Base-by-base conservation (phyloP, 2,113 vertebrate genomes). In the Mesembrinibis cayennensis region DNA sequence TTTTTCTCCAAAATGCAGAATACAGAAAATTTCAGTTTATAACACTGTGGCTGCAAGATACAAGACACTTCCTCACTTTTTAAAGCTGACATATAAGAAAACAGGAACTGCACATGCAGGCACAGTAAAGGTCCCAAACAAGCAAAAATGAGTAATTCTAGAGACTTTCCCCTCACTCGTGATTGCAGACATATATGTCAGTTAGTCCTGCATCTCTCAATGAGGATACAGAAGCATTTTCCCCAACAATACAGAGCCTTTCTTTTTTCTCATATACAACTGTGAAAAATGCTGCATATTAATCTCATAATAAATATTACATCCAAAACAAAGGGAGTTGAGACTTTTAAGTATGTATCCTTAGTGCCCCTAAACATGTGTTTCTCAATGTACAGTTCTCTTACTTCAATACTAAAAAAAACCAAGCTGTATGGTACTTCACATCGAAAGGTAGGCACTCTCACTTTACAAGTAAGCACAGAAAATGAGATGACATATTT, bases 161-260 rank as follows among this genome's bases (percentile, higher is more conserved):
- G 36, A 93, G 10, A 42, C 20, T 34, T 71, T 12, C 13, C 38
- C 29, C 20, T 92, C 53, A 47, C 20, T 56, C 2, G 1, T 29
- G 19, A 27, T 2, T 42, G 13, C 11, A 80, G 5, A 23, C 3
- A 40, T 1, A 2, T 8, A 16, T 16, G 6, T 53, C 30, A 30
- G 16, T 29, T 17, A 67, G 13, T 32, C 23, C 63, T 2, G 1
- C 26, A 14, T 52, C 34, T 77, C 87, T 58, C 40, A 23, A 4
- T 15, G 62, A 73, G 0, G 2, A 69, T 5, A 36, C 23, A 77
- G 22, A 66, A 70, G 5, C 20, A 67, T 23, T 70, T 56, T 15
- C 53, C 36, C 26, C 7, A 52, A 38, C 7, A 67, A 29, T 2
- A 65, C 1, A 42, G 8, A 23, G 4, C 7, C 22, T 67, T 56